phyloP scores from a whole-genome alignment of 2,113 vertebrate species.

The Ranitomeya imitator region DNA sequence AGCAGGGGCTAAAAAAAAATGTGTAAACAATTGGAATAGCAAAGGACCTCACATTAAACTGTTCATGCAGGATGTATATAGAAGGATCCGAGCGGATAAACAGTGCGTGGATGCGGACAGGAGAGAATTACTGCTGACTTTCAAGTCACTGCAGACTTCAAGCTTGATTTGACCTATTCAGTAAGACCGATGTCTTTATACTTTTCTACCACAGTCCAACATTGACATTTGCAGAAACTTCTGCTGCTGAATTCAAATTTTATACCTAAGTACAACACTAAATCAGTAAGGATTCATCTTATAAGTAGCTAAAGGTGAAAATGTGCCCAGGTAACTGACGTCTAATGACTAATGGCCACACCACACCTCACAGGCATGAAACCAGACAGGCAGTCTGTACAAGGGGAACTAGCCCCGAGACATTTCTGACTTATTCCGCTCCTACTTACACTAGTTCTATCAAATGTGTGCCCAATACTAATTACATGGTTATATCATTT shows the following conservation, averaged over 20 bases:
- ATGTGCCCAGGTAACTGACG: not conserved
- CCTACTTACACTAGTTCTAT: not conserved
- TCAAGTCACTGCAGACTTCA: not conserved
- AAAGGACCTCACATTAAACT: not conserved
- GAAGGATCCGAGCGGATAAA: not conserved
- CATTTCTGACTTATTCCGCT: not conserved
- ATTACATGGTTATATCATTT: not conserved
- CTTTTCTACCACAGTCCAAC: not conserved
- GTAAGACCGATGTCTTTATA: not conserved
- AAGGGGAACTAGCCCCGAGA: not conserved
- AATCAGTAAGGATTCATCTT: not conserved
- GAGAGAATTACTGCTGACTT: not conserved
- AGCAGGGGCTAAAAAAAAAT: not conserved
- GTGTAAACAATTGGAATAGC: not conserved
- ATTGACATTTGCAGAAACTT: not conserved
- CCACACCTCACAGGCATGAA: slow-evolving; percentile 3
- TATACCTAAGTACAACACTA: not conserved
- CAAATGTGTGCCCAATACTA: not conserved
- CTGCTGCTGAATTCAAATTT: not conserved
- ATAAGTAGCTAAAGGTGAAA: not conserved
- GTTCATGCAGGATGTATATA: not conserved
- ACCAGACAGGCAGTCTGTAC: not conserved
- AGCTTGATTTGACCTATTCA: slow-evolving; percentile 15
- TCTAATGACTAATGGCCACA: slow-evolving; percentile 4
- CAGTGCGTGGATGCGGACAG: not conserved